Percentiles rank a stretch among this genome's conserved stretches.
Evolutionary conservation across 2,113 vertebrate genomes (phyloP).

Genomic region (Mormyrus iriodes): DNA sequence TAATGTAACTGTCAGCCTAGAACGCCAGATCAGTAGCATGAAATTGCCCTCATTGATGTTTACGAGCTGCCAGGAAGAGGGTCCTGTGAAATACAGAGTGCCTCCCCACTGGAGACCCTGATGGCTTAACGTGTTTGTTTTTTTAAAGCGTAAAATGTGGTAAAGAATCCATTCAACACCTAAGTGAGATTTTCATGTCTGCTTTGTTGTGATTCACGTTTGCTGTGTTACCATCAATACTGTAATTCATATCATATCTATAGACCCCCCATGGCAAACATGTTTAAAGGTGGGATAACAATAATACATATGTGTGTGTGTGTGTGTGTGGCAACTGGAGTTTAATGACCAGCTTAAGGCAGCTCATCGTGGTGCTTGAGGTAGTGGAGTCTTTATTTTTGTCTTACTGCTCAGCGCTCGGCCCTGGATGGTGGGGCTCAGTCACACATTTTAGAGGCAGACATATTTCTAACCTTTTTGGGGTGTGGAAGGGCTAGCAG

Average conservation of each 20-base stretch:
- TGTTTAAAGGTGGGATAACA: background rate
- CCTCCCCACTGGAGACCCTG: background rate
- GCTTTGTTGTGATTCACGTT: background rate
- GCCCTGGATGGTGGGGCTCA: background rate
- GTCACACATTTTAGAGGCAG: background rate
- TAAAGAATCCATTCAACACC: background rate
- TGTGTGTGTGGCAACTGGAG: too few species aligned
- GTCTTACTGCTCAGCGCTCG: too few species aligned
- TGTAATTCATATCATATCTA: background rate
- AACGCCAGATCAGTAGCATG: background rate
- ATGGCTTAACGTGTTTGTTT: background rate
- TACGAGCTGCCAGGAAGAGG: background rate
- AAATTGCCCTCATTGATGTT: background rate
- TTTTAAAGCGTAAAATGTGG: background rate
- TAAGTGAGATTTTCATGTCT: background rate
- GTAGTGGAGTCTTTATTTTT: too few species aligned
- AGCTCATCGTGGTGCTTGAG: too few species aligned
- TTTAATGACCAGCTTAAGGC: too few species aligned
- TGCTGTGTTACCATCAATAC: background rate
- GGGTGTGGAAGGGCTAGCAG: background rate
- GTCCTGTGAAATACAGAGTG: background rate
- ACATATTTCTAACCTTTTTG: background rate
- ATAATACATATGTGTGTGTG: too few species aligned
- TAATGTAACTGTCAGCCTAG: background rate
- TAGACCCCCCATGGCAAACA: background rate